Base-by-base conservation (phyloP, 64 coral and sea anemone species). In the Stichodactyla helianthus region DNA sequence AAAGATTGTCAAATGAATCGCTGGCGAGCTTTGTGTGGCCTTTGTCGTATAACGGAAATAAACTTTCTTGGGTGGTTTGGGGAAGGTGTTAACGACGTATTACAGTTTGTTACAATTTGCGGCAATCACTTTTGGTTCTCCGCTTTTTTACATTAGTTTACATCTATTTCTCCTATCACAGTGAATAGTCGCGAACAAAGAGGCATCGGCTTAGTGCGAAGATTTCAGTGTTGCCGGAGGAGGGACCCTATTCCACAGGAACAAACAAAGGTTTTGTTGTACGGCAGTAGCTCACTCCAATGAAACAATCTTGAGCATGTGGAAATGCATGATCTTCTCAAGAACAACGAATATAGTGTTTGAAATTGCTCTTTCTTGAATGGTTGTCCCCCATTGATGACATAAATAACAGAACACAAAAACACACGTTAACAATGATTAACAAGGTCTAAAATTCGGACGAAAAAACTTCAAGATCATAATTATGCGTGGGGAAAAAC, bases 11-110 rank as follows among this genome's bases (percentile, higher is more conserved):
- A 74, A 74, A 74, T 31, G 68, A 74, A 74, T 74, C 10, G 25
- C 68, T 74, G 26, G 68, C 26, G 68, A 9, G 25, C 68, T 74
- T 74, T 74, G n/a, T 26, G 25, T 23, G 22, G 68, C 12, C 4
- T 35, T 68, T 68, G 63, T 67, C 8, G 19, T 20, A 68, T 22
- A 68, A 31, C 68, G 68, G 68, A 74, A 31, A 31, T 74, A 27
- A 65, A 26, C 68, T 31, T 28, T 74, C 10, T 74, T 14, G 68
- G 26, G 0, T 74, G 25, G 68, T 74, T 74, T 74, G 26, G n/a
- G 31, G 25, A 22, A 74, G 68, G 68, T 74, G 68, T 74, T 74
- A 74, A 74, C 68, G 68, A 74, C 11, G 68, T 31, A 74, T 28
- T 74, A 4, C 68, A 12, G 6, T 31, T 65, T 13, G 68, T 9